Evolutionary conservation across 2,797 vertebrate species (phyloP).

Genomic region (Labeo calbasu): DNA sequence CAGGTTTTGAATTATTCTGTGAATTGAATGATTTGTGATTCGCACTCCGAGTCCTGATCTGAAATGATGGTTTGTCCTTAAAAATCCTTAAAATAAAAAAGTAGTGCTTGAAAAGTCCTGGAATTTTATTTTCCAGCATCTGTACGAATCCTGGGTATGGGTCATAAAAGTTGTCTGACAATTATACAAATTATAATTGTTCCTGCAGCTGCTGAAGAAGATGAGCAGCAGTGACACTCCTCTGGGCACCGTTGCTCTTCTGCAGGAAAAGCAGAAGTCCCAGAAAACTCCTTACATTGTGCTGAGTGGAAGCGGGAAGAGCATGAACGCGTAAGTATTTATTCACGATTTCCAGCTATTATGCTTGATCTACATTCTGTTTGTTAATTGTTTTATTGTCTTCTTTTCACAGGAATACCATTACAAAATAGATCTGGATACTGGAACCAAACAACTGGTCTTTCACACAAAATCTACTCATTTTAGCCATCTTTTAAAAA

Average conservation of each 20-base stretch:
- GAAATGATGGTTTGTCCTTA: too few species aligned
- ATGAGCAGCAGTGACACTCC: slow-evolving; percentile 97
- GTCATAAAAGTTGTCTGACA: not conserved
- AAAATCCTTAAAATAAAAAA: too few species aligned
- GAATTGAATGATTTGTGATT: too few species aligned
- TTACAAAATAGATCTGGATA: slow-evolving; percentile 62
- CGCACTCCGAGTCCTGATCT: too few species aligned
- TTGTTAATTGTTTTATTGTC: not conserved
- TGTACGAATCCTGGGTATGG: not conserved
- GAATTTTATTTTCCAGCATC: too few species aligned
- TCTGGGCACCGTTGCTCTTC: slow-evolving; percentile 88
- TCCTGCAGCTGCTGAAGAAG: slow-evolving; percentile 86
- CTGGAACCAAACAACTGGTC: slow-evolving; percentile 12
- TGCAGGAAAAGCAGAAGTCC: slow-evolving; percentile 94
- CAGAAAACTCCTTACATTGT: slow-evolving; percentile 95
- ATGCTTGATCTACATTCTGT: not conserved
- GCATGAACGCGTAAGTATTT: slow-evolving; percentile 89
- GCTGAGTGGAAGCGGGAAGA: slow-evolving; percentile 93
- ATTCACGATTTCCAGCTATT: not conserved
- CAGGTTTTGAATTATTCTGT: too few species aligned
- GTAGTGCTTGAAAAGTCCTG: too few species aligned
- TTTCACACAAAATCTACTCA: not conserved
- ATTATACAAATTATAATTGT: not conserved
- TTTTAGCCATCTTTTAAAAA: slow-evolving; percentile 36
- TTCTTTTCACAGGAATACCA: slow-evolving; percentile 63